Conservation (phyloP, 2,888 invertebrate genomes). For the Tipula unca region DNA sequence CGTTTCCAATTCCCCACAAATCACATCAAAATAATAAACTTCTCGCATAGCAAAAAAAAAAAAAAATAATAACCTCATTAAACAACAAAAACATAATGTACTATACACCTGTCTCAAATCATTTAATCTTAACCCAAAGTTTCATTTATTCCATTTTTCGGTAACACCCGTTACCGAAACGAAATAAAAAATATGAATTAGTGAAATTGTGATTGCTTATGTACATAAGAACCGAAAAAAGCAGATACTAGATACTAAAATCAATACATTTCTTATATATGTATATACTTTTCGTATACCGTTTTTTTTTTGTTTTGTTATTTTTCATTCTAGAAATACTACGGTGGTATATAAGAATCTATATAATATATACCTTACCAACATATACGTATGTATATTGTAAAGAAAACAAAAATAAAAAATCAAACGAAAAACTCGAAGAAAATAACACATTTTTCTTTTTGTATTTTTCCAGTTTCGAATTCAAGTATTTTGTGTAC, state of each 20-base stretch:
- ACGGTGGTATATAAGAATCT: not conserved
- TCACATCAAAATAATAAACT: not conserved
- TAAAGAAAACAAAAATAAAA: not conserved
- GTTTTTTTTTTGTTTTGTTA: not conserved
- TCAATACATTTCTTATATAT: not conserved
- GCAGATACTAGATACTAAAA: not conserved
- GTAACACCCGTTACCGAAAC: not conserved
- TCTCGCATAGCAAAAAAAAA: not conserved
- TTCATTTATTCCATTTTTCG: not conserved
- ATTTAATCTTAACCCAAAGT: not conserved
- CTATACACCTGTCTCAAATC: constrained; percentile 3
- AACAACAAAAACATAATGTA: not conserved
- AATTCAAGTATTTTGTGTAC: not conserved
- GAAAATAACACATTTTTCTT: not conserved
- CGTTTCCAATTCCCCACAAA: not conserved
- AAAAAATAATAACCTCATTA: not conserved
- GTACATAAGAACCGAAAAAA: not conserved
- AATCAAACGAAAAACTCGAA: not conserved
- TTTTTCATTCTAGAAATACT: not conserved
- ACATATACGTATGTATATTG: too few species aligned
- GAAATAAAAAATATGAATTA: not conserved
- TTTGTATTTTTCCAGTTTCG: not conserved
- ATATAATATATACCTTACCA: too few species aligned
- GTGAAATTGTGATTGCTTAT: not conserved
- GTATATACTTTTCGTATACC: not conserved